phyloP scores from a whole-genome alignment of 2,113 vertebrate genomes.

The Phaethornis superciliosus region DNA sequence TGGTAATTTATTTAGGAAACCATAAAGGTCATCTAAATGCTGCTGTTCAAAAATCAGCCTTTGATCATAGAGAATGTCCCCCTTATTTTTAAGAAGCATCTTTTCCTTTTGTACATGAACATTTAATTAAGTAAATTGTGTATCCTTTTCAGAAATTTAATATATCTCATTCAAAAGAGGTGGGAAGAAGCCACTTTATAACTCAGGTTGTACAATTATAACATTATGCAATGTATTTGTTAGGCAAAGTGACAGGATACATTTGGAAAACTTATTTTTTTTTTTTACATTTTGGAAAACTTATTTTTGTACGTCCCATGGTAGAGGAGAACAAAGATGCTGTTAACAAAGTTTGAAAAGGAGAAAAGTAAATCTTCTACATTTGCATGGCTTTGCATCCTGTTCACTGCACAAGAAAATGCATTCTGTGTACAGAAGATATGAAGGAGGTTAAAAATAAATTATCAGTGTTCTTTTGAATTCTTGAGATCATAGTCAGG shows the following conservation, averaged over 20 bases:
- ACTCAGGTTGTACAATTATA: background rate
- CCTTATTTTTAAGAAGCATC: background rate
- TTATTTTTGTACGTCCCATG: background rate
- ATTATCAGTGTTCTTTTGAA: background rate
- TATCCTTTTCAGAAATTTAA: conserved; percentile 21
- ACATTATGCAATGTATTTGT: background rate
- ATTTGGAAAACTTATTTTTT: background rate
- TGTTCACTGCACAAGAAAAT: background rate
- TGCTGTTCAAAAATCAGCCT: conserved; percentile 70
- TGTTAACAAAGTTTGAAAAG: background rate
- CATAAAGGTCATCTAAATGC: conserved; percentile 77
- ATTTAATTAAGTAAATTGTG: conserved; percentile 28
- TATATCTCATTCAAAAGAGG: background rate
- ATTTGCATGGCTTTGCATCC: background rate
- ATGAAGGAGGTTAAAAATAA: background rate
- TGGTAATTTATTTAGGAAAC: conserved; percentile 78
- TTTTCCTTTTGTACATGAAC: conserved; percentile 34
- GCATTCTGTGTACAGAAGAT: background rate
- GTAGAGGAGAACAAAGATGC: background rate
- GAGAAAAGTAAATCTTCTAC: background rate
- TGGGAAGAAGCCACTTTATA: background rate
- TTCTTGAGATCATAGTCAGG: background rate
- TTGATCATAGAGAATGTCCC: conserved; percentile 33
- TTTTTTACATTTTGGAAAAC: background rate
- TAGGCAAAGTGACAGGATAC: background rate